Conservation (phyloP, 2,113 vertebrate species). For the Xyrauchen texanus region DNA sequence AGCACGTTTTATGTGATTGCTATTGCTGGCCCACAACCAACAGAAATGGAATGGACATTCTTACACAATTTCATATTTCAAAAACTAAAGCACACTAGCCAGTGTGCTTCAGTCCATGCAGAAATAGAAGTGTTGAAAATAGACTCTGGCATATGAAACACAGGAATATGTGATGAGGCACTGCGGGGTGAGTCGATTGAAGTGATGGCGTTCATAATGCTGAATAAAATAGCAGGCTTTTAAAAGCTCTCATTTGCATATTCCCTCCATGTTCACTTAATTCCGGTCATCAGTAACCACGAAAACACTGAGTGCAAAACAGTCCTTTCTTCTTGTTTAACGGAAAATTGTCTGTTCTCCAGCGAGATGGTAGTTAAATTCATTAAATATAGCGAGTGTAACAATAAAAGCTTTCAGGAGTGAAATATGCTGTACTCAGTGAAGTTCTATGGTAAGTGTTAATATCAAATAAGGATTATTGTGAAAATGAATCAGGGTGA, state of each 20-base stretch:
- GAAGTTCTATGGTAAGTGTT: neutral
- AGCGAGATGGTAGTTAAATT: neutral
- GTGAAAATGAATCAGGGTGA: neutral
- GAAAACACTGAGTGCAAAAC: conserved; percentile 16
- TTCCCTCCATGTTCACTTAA: conserved; percentile 52
- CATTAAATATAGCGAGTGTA: neutral
- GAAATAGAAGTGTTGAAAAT: conserved; percentile 56
- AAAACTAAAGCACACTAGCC: conserved; percentile 4
- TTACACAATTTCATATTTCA: conserved; percentile 27
- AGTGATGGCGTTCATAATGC: conserved; percentile 61
- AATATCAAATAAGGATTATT: neutral
- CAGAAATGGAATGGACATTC: neutral
- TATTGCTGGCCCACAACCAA: too few relatives aligned
- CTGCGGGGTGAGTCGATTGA: conserved; percentile 46
- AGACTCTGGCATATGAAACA: conserved; percentile 59
- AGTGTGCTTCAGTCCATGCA: conserved; percentile 8
- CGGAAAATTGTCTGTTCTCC: neutral
- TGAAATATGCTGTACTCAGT: neutral
- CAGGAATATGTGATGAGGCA: conserved; percentile 67
- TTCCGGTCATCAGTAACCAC: conserved; percentile 55
- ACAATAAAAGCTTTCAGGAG: too few relatives aligned
- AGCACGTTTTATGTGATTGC: too few relatives aligned
- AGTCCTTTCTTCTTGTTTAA: neutral
- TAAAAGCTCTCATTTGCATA: conserved; percentile 61
- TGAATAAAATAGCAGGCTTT: conserved; percentile 67